Evolutionary conservation across 2,888 invertebrate genomes (phyloP), one percentile per base, ranked within the genome.

Genomic region (Pemphredon lugubris): DNA sequence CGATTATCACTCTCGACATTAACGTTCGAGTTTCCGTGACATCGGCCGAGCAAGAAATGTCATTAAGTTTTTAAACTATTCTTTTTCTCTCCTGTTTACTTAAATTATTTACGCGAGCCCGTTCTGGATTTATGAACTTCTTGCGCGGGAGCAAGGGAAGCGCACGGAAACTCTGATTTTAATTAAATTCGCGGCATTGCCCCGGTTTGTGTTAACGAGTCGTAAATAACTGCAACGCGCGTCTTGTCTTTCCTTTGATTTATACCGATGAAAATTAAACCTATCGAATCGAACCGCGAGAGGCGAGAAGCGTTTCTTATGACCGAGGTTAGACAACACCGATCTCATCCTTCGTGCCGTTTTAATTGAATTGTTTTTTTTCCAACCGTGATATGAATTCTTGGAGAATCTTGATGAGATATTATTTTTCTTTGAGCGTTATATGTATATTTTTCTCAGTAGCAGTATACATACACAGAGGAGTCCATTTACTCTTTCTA

Each of bases 171-270:
- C 39, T 21, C 21, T n/a, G 44, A 44, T 21, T 44, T 44, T 44
- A 44, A 44, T 44, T 20, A 44, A 44, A 44, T 21, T 20, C 44
- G 21, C 44, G 44, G 44, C 9, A n/a, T 4, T 44, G 44, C 13
- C 21, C 21, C 11, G 21, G 14, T 40, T 40, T 11, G 21, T 21
- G n/a, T 9, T n/a, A 21, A 20, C 21, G 44, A 44, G 20, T 44
- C 44, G 44, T 44, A 44, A 44, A 44, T 20, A 21, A 44, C 20
- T 9, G 20, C 21, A 21, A 21, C 11, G 44, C 21, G 11, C 11
- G 44, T 21, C 21, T 44, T 44, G 21, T 21, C 21, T 44, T 21
- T 21, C 21, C 9, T 44, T 11, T 11, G 44, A 4, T 44, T 44
- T 44, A 21, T 44, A 44, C n/a, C 44, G 2, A 11, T 2, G 44